Base-by-base conservation (phyloP, 2,888 invertebrate genomes). In the Lithophane socia region DNA sequence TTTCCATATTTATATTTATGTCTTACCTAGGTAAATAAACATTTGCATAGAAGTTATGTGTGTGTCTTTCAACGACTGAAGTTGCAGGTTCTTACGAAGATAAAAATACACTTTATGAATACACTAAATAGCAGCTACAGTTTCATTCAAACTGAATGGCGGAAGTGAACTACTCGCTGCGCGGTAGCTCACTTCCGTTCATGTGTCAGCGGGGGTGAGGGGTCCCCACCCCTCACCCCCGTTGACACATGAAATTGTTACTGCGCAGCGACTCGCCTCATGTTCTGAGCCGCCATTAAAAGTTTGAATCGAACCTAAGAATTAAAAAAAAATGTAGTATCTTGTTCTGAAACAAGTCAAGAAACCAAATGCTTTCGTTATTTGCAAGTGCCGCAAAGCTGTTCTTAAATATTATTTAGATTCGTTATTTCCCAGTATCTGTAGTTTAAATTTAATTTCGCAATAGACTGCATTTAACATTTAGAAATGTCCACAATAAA, bases 401-500 rank as follows among this genome's bases (percentile, higher is more conserved):
- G 47, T 63, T 75, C 10, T 3, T 54, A 12, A 75, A 49, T 56
- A 47, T 37, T 37, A 21, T 61, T 63, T 24, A 3, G 16, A 29
- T 42, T 29, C 24, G 0, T 7, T 42, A 47, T 42, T 64, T 24
- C 16, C 24, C 10, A 37, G 18, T n/a, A 58, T 58, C 9, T 37
- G 12, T 18, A 47, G 13, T 52, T 63, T 63, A 29, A 60, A 78
- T 49, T 83, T 67, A 29, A 47, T 67, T 60, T 77, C 2, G 29
- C 5, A 83, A 75, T 79, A 66, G 2, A 71, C 64, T 67, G 24
- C 58, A 71, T 76, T 71, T 52, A 69, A 79, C 44, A 67, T 71
- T 84, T 76, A 69, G 61, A 44, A 73, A 81, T 75, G 68, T 64
- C 61, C 42, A 80, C 72, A 71, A 71, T 87, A 87, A 79, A 85